phyloP scores from a whole-genome alignment of 2,888 invertebrate species.

The Eupithecia tripunctaria region DNA sequence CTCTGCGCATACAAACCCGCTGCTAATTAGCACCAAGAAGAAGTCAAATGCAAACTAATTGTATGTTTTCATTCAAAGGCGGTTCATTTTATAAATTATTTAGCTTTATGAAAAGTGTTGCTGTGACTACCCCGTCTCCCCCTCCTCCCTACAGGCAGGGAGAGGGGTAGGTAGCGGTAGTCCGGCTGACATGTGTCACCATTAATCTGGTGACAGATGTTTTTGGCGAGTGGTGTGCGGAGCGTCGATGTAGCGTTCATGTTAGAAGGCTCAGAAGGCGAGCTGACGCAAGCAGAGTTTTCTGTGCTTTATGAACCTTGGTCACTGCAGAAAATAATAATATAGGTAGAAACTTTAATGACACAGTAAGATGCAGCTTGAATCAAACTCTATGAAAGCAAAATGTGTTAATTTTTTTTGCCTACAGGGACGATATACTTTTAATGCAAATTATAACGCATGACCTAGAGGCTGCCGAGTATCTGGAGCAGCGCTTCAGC shows the following conservation, averaged over 20 bases:
- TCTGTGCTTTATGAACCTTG: background rate
- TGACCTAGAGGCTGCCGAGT: too few relatives aligned
- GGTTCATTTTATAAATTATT: slow-evolving; percentile 26
- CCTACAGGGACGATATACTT: too few relatives aligned
- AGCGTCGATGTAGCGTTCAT: background rate
- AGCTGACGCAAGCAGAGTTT: background rate
- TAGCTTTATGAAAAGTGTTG: slow-evolving; percentile 34
- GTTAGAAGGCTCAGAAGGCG: background rate
- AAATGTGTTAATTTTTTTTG: too few relatives aligned
- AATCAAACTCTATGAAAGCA: too few relatives aligned
- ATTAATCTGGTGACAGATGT: slow-evolving; percentile 22
- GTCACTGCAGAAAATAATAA: background rate
- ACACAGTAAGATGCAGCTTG: too few relatives aligned
- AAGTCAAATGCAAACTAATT: slow-evolving; percentile 5
- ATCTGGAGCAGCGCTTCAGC: too few relatives aligned
- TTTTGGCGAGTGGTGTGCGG: slow-evolving; percentile 4
- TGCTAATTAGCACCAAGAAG: background rate
- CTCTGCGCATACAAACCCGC: background rate
- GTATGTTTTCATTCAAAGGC: slow-evolving; percentile 3
- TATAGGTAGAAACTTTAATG: too few relatives aligned
- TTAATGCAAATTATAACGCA: too few relatives aligned
- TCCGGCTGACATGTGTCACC: slow-evolving; percentile 20
- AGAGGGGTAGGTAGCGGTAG: slow-evolving; percentile 1
- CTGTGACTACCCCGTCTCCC: slow-evolving; percentile 34
- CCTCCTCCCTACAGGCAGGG: background rate